A percentile compares a stretch with the other conserved stretches of the same genome.
phyloP scores from a whole-genome alignment of 2,888 invertebrate genomes.

The Lottia gigantea region DNA sequence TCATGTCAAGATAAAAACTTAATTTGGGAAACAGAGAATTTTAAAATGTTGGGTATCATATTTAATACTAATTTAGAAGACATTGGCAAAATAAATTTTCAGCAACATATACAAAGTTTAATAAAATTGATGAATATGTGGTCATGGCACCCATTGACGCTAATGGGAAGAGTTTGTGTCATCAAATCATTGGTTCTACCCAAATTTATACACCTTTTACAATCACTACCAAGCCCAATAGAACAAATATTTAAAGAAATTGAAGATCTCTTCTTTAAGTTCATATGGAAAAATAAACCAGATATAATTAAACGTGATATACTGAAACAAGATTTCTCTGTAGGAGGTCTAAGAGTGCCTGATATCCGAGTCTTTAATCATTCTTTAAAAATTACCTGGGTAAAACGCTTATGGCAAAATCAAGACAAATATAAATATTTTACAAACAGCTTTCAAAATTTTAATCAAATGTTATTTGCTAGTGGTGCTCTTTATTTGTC shows the following conservation, averaged over 20 bases:
- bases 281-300: conserved; percentile 21
- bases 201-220: conserved; percentile 14
- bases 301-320: conserved; percentile 19
- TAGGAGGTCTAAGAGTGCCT: conserved; percentile 23
- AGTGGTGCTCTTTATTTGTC: no score
- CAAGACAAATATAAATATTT: no score
- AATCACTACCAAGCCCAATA: conserved; percentile 16
- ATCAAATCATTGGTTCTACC: conserved; percentile 20
- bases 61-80: conserved; percentile 13
- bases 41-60: conserved; percentile 17
- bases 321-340: not conserved
- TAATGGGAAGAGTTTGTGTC: conserved; percentile 14
- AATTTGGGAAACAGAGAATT: conserved; percentile 12
- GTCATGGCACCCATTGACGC: conserved; percentile 4
- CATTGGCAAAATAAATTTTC: not conserved
- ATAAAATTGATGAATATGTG: not conserved
- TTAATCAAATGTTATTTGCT: no score
- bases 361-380: conserved; percentile 12
- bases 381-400: conserved; percentile 20
- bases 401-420: not conserved
- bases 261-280: conserved; percentile 13
- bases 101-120: no score
- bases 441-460: no score
- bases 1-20: conserved; percentile 1
- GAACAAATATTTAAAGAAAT: conserved; percentile 16